Evolutionary conservation across 2,888 invertebrate species (phyloP).

Genomic region (Lithodes maja): DNA sequence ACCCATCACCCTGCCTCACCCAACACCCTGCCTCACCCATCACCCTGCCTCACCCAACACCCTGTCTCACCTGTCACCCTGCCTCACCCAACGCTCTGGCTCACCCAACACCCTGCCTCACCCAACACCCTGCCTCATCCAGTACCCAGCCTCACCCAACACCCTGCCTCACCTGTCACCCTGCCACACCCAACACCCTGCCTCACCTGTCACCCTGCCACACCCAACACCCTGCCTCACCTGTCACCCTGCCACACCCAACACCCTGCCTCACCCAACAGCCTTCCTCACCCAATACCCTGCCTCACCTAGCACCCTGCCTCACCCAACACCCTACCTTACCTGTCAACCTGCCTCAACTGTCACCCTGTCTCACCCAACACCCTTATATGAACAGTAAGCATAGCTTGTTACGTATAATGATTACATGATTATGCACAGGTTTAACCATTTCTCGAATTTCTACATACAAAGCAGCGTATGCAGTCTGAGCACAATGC

Average conservation of each 20-base stretch:
- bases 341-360: too few species aligned
- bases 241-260: not conserved
- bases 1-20: not conserved
- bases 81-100: not conserved
- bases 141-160: not conserved
- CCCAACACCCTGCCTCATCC: not conserved
- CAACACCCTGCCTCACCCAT: not conserved
- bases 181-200: not conserved
- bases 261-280: not conserved
- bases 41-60: not conserved
- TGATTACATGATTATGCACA: too few species aligned
- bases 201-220: not conserved
- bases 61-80: not conserved
- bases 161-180: not conserved
- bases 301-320: not conserved
- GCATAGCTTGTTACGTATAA: too few species aligned
- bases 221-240: not conserved
- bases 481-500: too few species aligned
- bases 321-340: not conserved
- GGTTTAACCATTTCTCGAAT: too few species aligned
- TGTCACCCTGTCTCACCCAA: too few species aligned
- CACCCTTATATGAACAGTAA: too few species aligned
- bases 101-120: not conserved
- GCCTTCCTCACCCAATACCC: not conserved
- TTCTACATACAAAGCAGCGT: too few species aligned